Evolutionary conservation across 2,888 invertebrate genomes (phyloP), one percentile per base, ranked within the genome.

Genomic region (Nezara viridula): DNA sequence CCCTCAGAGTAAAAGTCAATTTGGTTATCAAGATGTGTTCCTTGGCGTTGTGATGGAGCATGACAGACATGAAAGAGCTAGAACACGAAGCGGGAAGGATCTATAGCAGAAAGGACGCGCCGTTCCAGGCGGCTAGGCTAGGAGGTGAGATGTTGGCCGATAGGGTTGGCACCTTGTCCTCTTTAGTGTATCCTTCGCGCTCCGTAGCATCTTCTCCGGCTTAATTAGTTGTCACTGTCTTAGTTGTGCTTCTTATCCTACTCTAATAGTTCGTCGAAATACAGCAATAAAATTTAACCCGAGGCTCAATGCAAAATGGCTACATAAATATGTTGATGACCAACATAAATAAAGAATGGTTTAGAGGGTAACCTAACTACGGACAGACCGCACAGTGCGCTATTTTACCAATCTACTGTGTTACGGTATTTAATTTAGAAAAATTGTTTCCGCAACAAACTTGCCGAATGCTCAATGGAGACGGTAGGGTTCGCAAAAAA

Each of bases 141-240:
- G n/a, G 81, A 81, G 81, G 81, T 81, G 81, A 81, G 81, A 81
- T 81, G n/a, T 12, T 5, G 44, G 0, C 2, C n/a, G n/a, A n/a
- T 47, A 47, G 12, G 4, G 24, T 44, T 24, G 5, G 12, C 10
- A 81, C 81, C 81, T 81, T 81, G 81, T 81, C 81, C 81, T n/a
- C 81, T 47, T 81, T 81, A 44, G 81, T 47, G n/a, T 44, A 47
- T 81, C 81, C 81, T 81, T 81, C 81, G 81, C 81, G 81, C 10
- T 81, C 44, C 14, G 14, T 44, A 44, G 81, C 24, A 47, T 44
- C 44, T 2, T 16, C 12, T 14, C 4, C 6, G 10, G 44, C 24
- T 1, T 37, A 81, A 73, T 73, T 73, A 73, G 66, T 37, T 73
- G 66, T 73, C 66, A 37, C 66, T 73, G 37, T 73, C 66, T 21